Conservation (phyloP, 53 echinoderm and acorn worm species). For the Mesocentrotus franciscanus region DNA sequence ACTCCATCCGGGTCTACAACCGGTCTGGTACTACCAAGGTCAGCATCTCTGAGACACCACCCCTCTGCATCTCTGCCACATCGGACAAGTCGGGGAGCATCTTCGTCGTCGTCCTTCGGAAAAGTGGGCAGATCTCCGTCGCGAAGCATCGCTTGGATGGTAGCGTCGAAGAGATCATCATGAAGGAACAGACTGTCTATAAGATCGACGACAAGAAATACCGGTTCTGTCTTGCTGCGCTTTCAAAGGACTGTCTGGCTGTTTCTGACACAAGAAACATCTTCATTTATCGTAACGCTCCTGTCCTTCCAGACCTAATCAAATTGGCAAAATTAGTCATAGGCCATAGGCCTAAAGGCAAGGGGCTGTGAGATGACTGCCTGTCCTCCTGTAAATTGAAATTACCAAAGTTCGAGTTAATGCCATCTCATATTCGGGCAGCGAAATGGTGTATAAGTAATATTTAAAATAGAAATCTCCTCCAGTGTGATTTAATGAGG, state of each 20-base stretch:
- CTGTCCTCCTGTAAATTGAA: no score
- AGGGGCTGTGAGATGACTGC: no score
- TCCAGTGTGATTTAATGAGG: no score
- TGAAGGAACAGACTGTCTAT: slow-evolving; percentile 46
- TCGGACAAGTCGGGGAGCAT: slow-evolving; percentile 6
- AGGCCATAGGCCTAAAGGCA: no score
- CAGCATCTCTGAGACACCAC: slow-evolving; percentile 52
- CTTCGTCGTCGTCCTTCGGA: slow-evolving; percentile 39
- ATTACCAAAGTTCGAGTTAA: no score
- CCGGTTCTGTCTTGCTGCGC: slow-evolving; percentile 22
- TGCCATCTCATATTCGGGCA: no score
- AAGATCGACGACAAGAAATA: slow-evolving; percentile 53
- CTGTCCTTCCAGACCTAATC: slow-evolving; percentile 43
- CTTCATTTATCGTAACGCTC: slow-evolving; percentile 52
- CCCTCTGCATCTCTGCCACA: slow-evolving; percentile 9
- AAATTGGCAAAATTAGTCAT: slow-evolving; percentile 35
- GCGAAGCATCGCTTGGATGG: slow-evolving; percentile 39
- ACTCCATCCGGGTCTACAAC: slow-evolving; percentile 18
- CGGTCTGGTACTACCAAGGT: slow-evolving; percentile 33
- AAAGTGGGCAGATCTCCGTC: slow-evolving; percentile 26
- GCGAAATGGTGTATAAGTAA: no score
- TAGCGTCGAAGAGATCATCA: slow-evolving; percentile 41
- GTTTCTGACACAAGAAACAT: slow-evolving; percentile 38
- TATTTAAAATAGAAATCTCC: no score
- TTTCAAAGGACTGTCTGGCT: slow-evolving; percentile 28